Conservation (phyloP, 2,888 invertebrate species). For the Acrobasis consociella region DNA sequence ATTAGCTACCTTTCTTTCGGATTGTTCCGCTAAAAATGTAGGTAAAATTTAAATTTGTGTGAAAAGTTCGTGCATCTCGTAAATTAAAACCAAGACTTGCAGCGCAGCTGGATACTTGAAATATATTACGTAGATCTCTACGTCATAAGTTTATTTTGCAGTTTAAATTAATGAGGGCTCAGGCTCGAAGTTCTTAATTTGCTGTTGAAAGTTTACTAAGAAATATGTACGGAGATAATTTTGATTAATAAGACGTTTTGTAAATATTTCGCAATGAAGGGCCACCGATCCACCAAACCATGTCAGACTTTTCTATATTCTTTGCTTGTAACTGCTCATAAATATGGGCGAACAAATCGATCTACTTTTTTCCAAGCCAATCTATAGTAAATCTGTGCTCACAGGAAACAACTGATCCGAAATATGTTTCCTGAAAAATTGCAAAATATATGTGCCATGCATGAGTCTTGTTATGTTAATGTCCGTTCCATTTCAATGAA, state of each 20-base stretch:
- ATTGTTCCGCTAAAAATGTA: slow-evolving; percentile 1
- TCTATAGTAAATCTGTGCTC: too few relatives aligned
- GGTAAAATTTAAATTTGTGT: neutral
- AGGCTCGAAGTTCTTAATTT: neutral
- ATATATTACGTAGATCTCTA: slow-evolving; percentile 6
- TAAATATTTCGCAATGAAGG: too few relatives aligned
- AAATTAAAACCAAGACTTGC: slow-evolving; percentile 15
- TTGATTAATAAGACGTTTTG: neutral
- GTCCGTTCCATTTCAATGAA: too few relatives aligned
- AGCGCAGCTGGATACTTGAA: neutral
- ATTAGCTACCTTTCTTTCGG: neutral
- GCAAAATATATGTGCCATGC: too few relatives aligned
- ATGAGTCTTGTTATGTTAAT: too few relatives aligned
- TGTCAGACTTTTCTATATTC: too few relatives aligned
- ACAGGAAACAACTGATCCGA: too few relatives aligned
- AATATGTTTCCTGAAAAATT: too few relatives aligned
- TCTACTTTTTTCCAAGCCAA: too few relatives aligned
- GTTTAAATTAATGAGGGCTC: neutral
- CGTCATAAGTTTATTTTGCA: slow-evolving; percentile 1
- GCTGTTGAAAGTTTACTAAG: neutral
- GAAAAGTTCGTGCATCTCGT: slow-evolving; percentile 11
- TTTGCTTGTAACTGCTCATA: too few relatives aligned
- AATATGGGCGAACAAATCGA: too few relatives aligned
- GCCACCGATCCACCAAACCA: too few relatives aligned
- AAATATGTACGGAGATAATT: neutral